Conservation (phyloP, 2,113 vertebrate species). For the Bettongia penicillata region DNA sequence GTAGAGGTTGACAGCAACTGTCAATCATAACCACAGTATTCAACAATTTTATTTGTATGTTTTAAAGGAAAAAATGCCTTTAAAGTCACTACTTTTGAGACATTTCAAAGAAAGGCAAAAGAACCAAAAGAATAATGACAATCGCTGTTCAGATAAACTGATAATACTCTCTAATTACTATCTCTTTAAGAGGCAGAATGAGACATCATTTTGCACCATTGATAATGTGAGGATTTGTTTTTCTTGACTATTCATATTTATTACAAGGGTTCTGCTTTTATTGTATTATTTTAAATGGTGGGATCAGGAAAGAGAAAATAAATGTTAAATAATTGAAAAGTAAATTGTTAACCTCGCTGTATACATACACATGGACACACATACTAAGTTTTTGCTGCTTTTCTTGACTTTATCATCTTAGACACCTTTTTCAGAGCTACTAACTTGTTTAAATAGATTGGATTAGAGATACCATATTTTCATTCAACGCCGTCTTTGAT, state of each 20-base stretch:
- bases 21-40: no score
- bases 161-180: no score
- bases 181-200: no score
- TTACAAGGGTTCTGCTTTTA: background rate
- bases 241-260: background rate
- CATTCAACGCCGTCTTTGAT: background rate
- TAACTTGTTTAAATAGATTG: background rate
- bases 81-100: no score
- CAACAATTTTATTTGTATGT: no score
- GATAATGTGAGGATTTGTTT: background rate
- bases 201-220: no score
- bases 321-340: background rate
- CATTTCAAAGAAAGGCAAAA: no score
- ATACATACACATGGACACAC: no score
- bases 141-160: no score
- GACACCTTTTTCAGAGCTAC: background rate
- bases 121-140: no score
- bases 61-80: no score
- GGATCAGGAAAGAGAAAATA: background rate
- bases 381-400: background rate
- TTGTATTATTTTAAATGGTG: background rate
- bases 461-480: background rate
- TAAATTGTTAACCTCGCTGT: background rate
- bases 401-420: background rate
- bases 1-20: no score